Evolutionary conservation across 2,797 vertebrate genomes (phyloP), one percentile per base, ranked within the genome.

Genomic region (Tapirus indicus): DNA sequence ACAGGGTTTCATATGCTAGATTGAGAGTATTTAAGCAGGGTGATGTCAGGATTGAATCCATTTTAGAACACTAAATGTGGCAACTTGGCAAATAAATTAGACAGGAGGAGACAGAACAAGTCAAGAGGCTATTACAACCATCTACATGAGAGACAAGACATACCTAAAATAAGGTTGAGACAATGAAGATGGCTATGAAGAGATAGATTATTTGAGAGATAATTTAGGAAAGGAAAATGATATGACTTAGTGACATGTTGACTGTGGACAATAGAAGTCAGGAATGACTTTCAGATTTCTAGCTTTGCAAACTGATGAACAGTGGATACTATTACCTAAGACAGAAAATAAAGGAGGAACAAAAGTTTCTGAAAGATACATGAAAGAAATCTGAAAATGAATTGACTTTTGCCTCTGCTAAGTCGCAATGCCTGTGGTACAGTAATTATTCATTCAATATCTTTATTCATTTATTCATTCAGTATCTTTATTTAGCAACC

Each of bases 211-310:
- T 80, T 84, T 66, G 75, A 91, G 58, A 78, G 44, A 66, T 27
- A 78, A 52, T 72, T 80, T 66, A 92, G n/a, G 27, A 74, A 80
- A 83, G 32, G 74, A 75, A 64, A 96, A 82, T 32, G 21, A 66
- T n/a, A 89, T 20, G 20, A 94, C 21, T 74, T 58, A 83, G 32
- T 89, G 49, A 68, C 38, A 35, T 47, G 10, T 60, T 71, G 16
- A 74, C 32, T 27, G 4, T 68, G 58, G 12, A 29, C 6, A 44
- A 13, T 11, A 54, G 20, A 25, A 97, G 27, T 94, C 66, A 75
- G 18, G n/a, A 9, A 54, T 79, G 62, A 32, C 17, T 72, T 52
- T 94, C 52, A 52, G 49, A 83, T 91, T 95, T 97, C 69, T 88
- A 80, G 29, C 32, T 92, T 83, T 87, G 29, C 74, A 77, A 92